Evolutionary conservation across 92 coral and sea anemone genomes (phyloP).

Genomic region (Heliopora coerulea): DNA sequence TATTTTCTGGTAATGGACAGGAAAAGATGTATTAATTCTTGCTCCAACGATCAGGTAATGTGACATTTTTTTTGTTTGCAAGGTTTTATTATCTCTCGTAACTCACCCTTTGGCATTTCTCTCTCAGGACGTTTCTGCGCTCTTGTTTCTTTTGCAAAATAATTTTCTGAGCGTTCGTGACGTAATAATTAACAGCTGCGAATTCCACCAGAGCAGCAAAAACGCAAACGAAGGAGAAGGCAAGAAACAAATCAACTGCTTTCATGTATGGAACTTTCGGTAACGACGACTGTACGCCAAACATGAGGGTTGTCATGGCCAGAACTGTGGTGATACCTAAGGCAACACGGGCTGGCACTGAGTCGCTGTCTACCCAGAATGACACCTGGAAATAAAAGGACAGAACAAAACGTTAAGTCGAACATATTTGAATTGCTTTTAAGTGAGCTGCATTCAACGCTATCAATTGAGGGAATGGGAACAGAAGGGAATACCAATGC

Average conservation of each 20-base stretch:
- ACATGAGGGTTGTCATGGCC: slow-evolving; percentile 88
- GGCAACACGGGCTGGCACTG: slow-evolving; percentile 98
- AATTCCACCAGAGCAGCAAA: slow-evolving; percentile 92
- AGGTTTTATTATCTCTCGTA: too few relatives aligned
- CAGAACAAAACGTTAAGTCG: too few relatives aligned
- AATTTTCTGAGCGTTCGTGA: slow-evolving; percentile 68
- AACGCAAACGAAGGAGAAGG: slow-evolving; percentile 81
- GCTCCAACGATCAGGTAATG: too few relatives aligned
- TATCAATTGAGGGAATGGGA: too few relatives aligned
- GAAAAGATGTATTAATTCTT: too few relatives aligned
- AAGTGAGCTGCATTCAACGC: too few relatives aligned
- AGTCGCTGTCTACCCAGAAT: slow-evolving; percentile 93
- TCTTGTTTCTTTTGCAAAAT: slow-evolving; percentile 51
- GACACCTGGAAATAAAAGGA: slow-evolving; percentile 57
- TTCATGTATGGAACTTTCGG: slow-evolving; percentile 95
- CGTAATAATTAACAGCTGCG: slow-evolving; percentile 86
- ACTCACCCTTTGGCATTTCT: slow-evolving; percentile 33
- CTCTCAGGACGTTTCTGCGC: slow-evolving; percentile 27
- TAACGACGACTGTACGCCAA: slow-evolving; percentile 88
- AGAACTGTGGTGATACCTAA: slow-evolving; percentile 98
- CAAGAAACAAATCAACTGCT: slow-evolving; percentile 92
- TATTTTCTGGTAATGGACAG: too few relatives aligned
- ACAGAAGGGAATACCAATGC: too few relatives aligned
- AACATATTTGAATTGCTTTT: too few relatives aligned
- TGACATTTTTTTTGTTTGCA: too few relatives aligned